A percentile compares a stretch with the other conserved stretches of the same genome.
Evolutionary conservation across 2,797 vertebrate species (phyloP).

Genomic region (Coreius guichenoti): DNA sequence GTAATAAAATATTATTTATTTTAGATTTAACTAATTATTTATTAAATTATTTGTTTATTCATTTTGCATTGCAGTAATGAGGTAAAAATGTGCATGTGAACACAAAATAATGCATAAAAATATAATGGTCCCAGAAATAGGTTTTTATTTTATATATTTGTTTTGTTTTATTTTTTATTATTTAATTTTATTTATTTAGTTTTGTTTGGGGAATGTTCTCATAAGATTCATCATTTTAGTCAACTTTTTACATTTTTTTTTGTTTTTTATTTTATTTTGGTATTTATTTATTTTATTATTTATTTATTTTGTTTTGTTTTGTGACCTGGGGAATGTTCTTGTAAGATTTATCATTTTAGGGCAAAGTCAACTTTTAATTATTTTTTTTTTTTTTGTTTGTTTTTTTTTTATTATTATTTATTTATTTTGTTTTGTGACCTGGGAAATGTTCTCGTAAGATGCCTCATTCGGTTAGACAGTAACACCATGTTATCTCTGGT

Average conservation of each 20-base stretch:
- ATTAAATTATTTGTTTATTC: background rate
- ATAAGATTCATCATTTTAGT: background rate
- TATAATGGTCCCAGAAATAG: too few relatives aligned
- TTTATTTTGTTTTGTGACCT: background rate
- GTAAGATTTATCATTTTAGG: background rate
- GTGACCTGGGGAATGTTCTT: background rate
- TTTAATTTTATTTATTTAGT: too few relatives aligned
- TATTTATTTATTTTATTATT: too few relatives aligned
- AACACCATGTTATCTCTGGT: background rate
- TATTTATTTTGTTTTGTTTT: background rate
- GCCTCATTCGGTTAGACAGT: fast-evolving
- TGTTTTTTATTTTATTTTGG: too few relatives aligned
- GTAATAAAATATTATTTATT: background rate
- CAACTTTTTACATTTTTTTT: too few relatives aligned
- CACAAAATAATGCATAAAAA: background rate
- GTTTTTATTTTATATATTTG: too few relatives aligned
- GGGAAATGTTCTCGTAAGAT: background rate
- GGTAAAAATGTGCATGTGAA: background rate
- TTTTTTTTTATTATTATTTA: too few relatives aligned
- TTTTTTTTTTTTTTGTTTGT: too few relatives aligned
- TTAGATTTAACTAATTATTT: too few relatives aligned
- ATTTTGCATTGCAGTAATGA: background rate
- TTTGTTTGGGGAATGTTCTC: background rate
- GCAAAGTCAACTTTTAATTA: background rate
- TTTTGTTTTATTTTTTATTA: too few relatives aligned